Base-by-base conservation (phyloP, 1,140 invertebrate genomes). In the Oryctes rhinoceros region DNA sequence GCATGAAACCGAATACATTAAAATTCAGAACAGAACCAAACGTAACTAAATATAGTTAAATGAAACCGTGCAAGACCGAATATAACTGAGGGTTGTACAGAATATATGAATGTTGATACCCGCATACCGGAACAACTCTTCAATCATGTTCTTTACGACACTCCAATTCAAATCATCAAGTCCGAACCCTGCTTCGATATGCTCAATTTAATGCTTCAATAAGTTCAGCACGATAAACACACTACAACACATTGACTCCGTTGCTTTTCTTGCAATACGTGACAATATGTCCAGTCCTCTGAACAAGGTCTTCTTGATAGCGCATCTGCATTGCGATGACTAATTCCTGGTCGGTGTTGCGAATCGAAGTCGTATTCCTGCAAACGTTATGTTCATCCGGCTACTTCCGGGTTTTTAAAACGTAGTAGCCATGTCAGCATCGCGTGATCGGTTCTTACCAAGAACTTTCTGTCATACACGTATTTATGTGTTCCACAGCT, bases 361-460 rank as follows among this genome's bases (percentile, higher is more conserved):
- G 71, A 37, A 35, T 75, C 71, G 35, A 75, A 75, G 30, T 75
- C 18, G 35, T 37, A 75, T 30, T 30, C 24, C 71, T 83, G 59
- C 44, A 78, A 74, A 4, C 49, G 76, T 65, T 81, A 80, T 5
- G 84, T 71, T 83, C 81, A 84, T 30, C 82, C 65, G 18, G 81
- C 83, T 1, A 83, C 71, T 71, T 83, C 81, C 6, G 81, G 77
- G 71, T 83, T 81, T 37, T 82, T 84, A 48, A 86, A 86, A 13
- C 82, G 79, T 1, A 86, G 74, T 2, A 87, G 80, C 85, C 85
- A 87, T 78, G 80, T 79, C 4, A 87, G 74, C 0, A 84, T 80
- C 0, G 84, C 84, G 81, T 87, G 85, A 44, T 83, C 83, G 0
- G 82, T 84, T 44, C 39, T 78, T 48, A 30, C 6, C 35, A 75